Conservation (phyloP, 2,797 vertebrate genomes). For the Tenualosa thibaudeaui region DNA sequence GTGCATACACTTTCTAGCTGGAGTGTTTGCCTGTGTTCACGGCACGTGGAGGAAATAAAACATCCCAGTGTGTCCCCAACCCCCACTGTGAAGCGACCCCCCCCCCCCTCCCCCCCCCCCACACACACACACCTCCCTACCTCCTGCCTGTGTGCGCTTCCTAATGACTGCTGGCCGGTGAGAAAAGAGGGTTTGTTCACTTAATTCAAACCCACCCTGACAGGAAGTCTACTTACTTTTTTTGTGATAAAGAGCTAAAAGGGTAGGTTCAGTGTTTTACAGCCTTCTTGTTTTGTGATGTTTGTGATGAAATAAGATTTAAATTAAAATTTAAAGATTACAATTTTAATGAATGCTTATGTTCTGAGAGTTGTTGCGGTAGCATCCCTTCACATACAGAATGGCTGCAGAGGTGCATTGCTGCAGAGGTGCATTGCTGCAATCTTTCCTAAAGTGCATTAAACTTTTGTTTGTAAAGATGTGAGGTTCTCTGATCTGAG, state of each 20-base stretch:
- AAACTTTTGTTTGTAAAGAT: too few species aligned
- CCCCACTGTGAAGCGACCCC: not conserved
- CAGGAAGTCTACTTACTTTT: not conserved
- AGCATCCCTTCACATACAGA: too few species aligned
- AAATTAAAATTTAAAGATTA: too few species aligned
- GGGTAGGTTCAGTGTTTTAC: too few species aligned
- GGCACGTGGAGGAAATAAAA: conserved; percentile 41
- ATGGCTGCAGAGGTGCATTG: too few species aligned
- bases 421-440: too few species aligned
- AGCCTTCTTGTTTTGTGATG: too few species aligned
- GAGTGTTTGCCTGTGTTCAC: conserved; percentile 25
- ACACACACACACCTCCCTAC: not conserved
- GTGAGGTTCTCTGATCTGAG: too few species aligned
- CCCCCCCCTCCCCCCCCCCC: not conserved
- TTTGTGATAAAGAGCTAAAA: not conserved
- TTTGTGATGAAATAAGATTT: too few species aligned
- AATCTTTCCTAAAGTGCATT: too few species aligned
- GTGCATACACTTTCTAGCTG: not conserved
- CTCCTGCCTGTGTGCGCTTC: not conserved
- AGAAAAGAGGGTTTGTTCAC: not conserved
- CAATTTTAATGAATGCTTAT: too few species aligned
- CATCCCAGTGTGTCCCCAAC: conserved; percentile 27
- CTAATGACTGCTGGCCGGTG: conserved; percentile 3
- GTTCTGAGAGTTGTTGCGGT: too few species aligned
- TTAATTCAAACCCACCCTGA: not conserved